Evolutionary conservation across 2,888 invertebrate species (phyloP), one percentile per base, ranked within the genome.

Genomic region (Synergus laeviventris): DNA sequence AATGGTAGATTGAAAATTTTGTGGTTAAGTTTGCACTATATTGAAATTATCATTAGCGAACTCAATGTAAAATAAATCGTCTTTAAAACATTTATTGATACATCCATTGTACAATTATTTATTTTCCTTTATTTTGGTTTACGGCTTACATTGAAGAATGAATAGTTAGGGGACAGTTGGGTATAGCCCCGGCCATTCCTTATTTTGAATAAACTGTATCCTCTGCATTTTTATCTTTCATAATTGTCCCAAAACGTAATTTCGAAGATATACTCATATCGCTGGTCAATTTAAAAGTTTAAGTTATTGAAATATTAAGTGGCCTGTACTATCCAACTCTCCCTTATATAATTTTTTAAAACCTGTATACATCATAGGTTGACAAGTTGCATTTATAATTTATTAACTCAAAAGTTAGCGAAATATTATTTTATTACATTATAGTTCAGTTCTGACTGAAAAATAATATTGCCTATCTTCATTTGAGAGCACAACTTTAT

Each of bases 371-470:
- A n/a, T n/a, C n/a, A n/a, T 31, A 31, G 31, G 31, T 31, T 31
- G 31, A 31, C 31, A 4, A 31, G 5, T 31, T 31, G 31, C 31
- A 31, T 31, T 31, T 31, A 31, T n/a, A n/a, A 0, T 8, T 62
- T 62, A 18, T 18, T 11, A 21, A 62, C 12, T 62, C 4, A 5
- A n/a, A n/a, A 62, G 18, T 62, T 12, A 21, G 12, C 14, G 14
- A 18, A 62, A 62, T 62, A 11, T 38, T 21, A 12, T 4, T 21
- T 18, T 38, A 39, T 21, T 64, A 7, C 36, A 61, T 11, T 21
- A 64, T 64, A 42, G 39, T 38, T 42, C 39, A 64, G n/a, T 8
- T 64, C 42, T 64, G 64, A 64, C 64, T 64, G 64, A 21, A 38
- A 64, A n/a, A n/a, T n/a, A n/a, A 42, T 38, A 18, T 39, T 21